Base-by-base conservation (phyloP, 2,888 invertebrate species). In the Polyommatus iphigenia region DNA sequence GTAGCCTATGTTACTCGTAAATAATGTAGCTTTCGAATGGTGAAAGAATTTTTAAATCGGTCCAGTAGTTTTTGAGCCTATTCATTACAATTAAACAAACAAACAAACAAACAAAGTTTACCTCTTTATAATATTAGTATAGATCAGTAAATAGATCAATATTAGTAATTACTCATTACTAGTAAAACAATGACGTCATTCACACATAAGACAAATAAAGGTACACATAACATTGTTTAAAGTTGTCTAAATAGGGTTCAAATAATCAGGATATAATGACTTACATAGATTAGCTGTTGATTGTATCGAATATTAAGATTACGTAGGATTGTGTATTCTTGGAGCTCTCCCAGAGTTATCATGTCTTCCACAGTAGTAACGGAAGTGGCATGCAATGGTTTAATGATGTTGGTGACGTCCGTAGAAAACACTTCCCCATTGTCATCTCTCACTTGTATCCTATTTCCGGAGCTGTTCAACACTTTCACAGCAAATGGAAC, bases 321-420 rank as follows among this genome's bases (percentile, higher is more conserved):
- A 78, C 98, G 95, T 62, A 99, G 94, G 81, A 99, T 99, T 3
- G 99, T 98, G 85, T 98, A 97, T 87, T 99, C 99, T 88, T 99
- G 98, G 72, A 99, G 95, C 89, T 99, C 99, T 1, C 98, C 98
- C 62, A 99, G 94, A 54, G 97, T 97, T 83, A 99, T 99, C 99
- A 99, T 99, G 88, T 99, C 99, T 86, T 99, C 98, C 18, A 99
- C 98, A 46, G 97, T 97, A 79, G 95, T 93, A 76, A 97, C 94
- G 0, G 98, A 98, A 20, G 98, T 96, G 6, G 96, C 91, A 86
- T 98, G 98, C 95, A 98, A 96, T 4, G 96, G 94, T 85, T 96
- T 96, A 78, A 96, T 86, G 50, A 97, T 95, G 86, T 96, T 95
- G n/a, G 92, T 92, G 0, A 94, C 89, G 2, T 94, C 88, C 20